Conservation (phyloP, 2,888 invertebrate genomes). For the Cataglyphis livida region DNA sequence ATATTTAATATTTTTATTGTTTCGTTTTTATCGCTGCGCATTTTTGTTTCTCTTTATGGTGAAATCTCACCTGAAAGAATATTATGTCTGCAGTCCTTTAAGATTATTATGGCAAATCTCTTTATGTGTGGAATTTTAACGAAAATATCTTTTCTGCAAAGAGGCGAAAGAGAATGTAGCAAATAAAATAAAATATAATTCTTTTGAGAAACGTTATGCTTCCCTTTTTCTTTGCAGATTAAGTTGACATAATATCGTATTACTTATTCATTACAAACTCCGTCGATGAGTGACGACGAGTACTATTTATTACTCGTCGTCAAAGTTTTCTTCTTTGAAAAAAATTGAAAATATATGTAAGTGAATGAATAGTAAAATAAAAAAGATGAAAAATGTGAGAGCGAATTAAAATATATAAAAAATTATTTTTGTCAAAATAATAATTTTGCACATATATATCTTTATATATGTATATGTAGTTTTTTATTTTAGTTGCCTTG, state of each 20-base stretch:
- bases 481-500: neutral
- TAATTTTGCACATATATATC: neutral
- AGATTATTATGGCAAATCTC: slow-evolving; percentile 33
- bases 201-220: neutral
- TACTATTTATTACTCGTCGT: no score
- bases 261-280: neutral
- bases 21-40: slow-evolving; percentile 3
- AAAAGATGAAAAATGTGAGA: neutral
- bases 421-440: neutral
- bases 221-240: neutral
- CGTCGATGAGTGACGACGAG: neutral
- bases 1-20: neutral
- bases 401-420: neutral
- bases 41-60: neutral
- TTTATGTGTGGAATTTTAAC: slow-evolving; percentile 16
- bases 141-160: neutral
- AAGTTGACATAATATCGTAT: neutral
- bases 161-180: neutral
- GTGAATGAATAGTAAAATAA: neutral
- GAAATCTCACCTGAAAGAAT: neutral
- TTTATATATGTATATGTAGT: neutral
- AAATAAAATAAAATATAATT: slow-evolving; percentile 8
- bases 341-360: neutral
- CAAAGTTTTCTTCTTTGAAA: neutral
- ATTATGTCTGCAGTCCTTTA: slow-evolving; percentile 8